phyloP scores from a whole-genome alignment of 1,140 invertebrate genomes.

The Drosophila parabipectinata region DNA sequence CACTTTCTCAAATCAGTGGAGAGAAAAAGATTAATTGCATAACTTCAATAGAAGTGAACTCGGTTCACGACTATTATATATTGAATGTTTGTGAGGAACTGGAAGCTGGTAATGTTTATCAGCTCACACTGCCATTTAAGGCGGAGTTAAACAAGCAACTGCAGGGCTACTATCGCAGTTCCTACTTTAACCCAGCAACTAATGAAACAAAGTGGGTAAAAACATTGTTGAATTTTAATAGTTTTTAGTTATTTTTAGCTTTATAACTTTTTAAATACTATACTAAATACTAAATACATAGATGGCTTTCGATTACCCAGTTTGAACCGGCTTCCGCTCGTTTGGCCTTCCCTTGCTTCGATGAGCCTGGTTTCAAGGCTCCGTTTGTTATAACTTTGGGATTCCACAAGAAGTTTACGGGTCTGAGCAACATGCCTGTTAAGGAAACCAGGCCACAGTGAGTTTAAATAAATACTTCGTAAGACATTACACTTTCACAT shows the following conservation, averaged over 20 bases:
- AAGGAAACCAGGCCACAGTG: constrained; percentile 50
- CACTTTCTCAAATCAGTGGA: background rate
- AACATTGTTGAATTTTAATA: background rate
- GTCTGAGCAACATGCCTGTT: constrained; percentile 93
- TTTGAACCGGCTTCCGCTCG: constrained; percentile 94
- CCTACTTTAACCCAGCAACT: constrained; percentile 87
- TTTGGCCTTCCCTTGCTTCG: constrained; percentile 96
- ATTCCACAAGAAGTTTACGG: constrained; percentile 86
- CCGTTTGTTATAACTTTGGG: constrained; percentile 92
- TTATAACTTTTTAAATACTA: too few species aligned
- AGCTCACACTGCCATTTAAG: constrained; percentile 87
- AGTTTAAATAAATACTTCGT: background rate
- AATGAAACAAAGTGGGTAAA: constrained; percentile 86
- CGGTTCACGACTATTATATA: constrained; percentile 86
- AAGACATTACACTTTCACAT: background rate
- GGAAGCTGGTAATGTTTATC: constrained; percentile 85
- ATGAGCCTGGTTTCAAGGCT: constrained; percentile 96
- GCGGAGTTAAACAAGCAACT: constrained; percentile 87
- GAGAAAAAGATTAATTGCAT: constrained; percentile 74
- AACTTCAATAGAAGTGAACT: constrained; percentile 66
- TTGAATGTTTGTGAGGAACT: constrained; percentile 85
- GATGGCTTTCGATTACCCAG: constrained; percentile 88
- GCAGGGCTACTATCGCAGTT: constrained; percentile 91
- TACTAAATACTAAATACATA: too few species aligned
- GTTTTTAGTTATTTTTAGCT: background rate